Evolutionary conservation across 2,888 invertebrate genomes (phyloP).

Genomic region (Tillus elongatus): DNA sequence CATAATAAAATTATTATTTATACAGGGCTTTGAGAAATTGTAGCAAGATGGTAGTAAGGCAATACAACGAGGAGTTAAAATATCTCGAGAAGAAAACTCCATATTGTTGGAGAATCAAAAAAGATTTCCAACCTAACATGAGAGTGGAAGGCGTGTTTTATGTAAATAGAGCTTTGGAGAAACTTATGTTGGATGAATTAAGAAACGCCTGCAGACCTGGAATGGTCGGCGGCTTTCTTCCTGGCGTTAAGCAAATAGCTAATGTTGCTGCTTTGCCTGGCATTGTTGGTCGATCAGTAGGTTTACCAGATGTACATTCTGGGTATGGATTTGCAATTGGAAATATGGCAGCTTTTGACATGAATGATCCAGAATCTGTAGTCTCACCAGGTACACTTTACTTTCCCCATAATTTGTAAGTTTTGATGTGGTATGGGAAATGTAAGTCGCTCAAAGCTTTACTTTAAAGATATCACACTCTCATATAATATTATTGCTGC

Average conservation of each 20-base stretch:
- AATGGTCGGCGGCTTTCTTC: slow-evolving; percentile 90
- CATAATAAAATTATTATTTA: too few species aligned
- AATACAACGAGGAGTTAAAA: slow-evolving; percentile 86
- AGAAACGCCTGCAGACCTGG: slow-evolving; percentile 83
- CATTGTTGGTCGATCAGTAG: slow-evolving; percentile 87
- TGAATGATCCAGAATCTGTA: slow-evolving; percentile 81
- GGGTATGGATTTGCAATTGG: slow-evolving; percentile 99
- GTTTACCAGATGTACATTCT: slow-evolving; percentile 93
- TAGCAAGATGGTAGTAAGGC: slow-evolving; percentile 72
- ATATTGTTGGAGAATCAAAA: slow-evolving; percentile 88
- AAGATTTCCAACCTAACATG: slow-evolving; percentile 99
- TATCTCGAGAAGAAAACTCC: slow-evolving; percentile 84
- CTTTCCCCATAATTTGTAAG: slow-evolving; percentile 5
- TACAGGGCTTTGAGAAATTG: too few species aligned
- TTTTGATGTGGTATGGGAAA: background rate
- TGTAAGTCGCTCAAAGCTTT: too few species aligned
- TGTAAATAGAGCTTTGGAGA: slow-evolving; percentile 85
- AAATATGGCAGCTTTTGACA: slow-evolving; percentile 99
- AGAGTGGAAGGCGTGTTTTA: slow-evolving; percentile 97
- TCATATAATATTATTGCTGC: too few species aligned
- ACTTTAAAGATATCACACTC: too few species aligned
- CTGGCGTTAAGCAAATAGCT: slow-evolving; percentile 97
- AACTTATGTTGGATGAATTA: slow-evolving; percentile 94
- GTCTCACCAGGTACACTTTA: slow-evolving; percentile 67
- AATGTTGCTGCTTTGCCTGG: slow-evolving; percentile 98